phyloP scores from a whole-genome alignment of 2,797 vertebrate species.

The Smutsia temminckii region DNA sequence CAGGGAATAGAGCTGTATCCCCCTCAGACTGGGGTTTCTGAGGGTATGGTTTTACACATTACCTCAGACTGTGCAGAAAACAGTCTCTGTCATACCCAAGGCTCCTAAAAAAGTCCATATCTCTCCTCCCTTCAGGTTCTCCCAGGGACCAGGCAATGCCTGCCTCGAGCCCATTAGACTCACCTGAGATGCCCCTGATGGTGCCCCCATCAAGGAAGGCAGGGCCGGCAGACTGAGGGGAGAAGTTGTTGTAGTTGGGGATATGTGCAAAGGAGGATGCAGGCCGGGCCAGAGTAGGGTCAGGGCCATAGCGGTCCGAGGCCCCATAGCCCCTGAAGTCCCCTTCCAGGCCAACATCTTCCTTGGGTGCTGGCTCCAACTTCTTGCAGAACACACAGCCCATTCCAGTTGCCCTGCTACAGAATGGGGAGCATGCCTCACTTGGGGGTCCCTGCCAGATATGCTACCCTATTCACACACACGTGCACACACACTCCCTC shows the following conservation, averaged over 20 bases:
- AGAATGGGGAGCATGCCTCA: not conserved
- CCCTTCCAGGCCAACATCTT: slow-evolving; percentile 44
- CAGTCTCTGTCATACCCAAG: not conserved
- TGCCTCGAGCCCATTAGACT: slow-evolving; percentile 45
- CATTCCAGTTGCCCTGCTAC: slow-evolving; percentile 87
- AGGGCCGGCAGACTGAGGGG: not conserved
- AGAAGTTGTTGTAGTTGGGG: slow-evolving; percentile 88
- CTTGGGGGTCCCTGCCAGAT: not conserved
- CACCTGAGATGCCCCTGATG: slow-evolving; percentile 76
- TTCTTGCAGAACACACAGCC: slow-evolving; percentile 97
- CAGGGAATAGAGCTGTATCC: not conserved
- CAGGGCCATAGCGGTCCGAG: slow-evolving; percentile 79
- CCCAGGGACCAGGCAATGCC: not conserved
- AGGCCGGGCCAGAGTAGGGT: slow-evolving; percentile 74
- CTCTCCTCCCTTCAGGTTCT: not conserved
- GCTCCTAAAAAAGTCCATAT: not conserved
- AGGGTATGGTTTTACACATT: not conserved
- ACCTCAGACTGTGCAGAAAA: not conserved
- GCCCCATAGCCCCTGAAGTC: slow-evolving; percentile 45
- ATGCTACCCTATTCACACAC: not conserved
- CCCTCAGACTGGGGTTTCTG: not conserved
- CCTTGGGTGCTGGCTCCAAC: slow-evolving; percentile 76
- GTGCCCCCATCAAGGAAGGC: slow-evolving; percentile 43
- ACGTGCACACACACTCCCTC: too few relatives aligned
- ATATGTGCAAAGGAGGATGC: slow-evolving; percentile 81